These are phyloP conservation scores for Machimus rusticus DNA, from an alignment of 2,888 invertebrate genomes.

Conservation along the genomic window DNA sequence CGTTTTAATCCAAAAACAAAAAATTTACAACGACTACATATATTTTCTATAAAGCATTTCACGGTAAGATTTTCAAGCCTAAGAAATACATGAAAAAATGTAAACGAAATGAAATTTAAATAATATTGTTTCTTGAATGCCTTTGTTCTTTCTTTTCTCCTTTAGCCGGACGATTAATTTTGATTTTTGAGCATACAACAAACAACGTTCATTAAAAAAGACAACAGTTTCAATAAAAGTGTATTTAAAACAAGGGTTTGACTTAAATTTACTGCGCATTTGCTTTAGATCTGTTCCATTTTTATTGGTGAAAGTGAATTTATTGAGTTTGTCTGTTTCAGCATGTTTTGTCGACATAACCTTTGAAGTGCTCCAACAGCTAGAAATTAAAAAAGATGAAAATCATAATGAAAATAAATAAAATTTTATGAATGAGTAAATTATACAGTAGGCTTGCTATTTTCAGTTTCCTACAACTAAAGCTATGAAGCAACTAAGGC, in stretches of 20 bases:
- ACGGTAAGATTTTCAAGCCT: background rate
- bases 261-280: background rate
- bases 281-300: conserved; percentile 14
- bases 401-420: conserved; percentile 51
- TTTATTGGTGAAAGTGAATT: conserved; percentile 1
- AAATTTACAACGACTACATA: background rate
- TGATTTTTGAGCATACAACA: background rate
- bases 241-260: background rate
- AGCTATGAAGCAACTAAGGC: background rate
- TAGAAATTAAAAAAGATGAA: conserved; percentile 60
- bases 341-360: conserved; percentile 55
- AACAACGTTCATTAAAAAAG: background rate
- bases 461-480: background rate
- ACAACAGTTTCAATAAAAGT: background rate
- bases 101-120: background rate
- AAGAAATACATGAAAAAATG: background rate
- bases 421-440: background rate
- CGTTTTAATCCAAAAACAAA: background rate
- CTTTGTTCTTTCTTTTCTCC: background rate
- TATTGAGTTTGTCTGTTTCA: conserved; percentile 42
- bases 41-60: background rate
- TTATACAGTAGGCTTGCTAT: background rate
- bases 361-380: conserved; percentile 69
- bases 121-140: background rate
- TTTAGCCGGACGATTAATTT: background rate